phyloP scores from a whole-genome alignment of 2,113 vertebrate species.

The Isichthys henryi region DNA sequence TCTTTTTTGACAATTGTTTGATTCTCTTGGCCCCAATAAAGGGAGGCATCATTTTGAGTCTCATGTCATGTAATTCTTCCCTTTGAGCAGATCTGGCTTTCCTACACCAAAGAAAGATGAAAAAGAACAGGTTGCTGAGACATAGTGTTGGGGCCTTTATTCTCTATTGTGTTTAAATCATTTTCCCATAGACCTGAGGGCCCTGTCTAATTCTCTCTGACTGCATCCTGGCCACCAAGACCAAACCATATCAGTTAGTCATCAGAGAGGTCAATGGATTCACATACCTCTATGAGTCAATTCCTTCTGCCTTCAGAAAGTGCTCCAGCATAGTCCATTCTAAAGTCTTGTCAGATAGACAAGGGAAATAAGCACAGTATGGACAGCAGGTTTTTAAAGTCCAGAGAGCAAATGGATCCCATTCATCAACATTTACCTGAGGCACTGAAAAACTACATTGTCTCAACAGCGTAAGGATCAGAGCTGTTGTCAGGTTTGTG shows the following conservation, averaged over 20 bases:
- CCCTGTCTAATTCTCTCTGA: not conserved
- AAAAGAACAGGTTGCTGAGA: not conserved
- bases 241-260: not conserved
- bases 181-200: not conserved
- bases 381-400: slow-evolving; percentile 51
- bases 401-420: slow-evolving; percentile 46
- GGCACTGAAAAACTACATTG: slow-evolving; percentile 51
- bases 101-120: not conserved
- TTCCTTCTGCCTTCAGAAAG: not conserved
- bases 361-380: slow-evolving; percentile 32
- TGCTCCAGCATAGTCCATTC: slow-evolving; percentile 22
- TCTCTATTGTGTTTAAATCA: not conserved
- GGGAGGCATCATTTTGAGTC: not conserved
- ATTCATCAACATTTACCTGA: slow-evolving; percentile 49
- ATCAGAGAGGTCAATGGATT: not conserved
- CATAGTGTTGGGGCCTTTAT: not conserved
- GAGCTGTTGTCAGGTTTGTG: too few relatives aligned
- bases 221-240: not conserved
- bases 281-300: not conserved
- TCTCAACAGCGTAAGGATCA: slow-evolving; percentile 19
- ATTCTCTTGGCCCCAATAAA: not conserved
- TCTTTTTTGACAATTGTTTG: not conserved
- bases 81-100: not conserved
- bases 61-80: not conserved
- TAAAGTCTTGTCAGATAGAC: slow-evolving; percentile 9